Conservation (phyloP, 2,888 invertebrate genomes). For the Cetonia aurata region DNA sequence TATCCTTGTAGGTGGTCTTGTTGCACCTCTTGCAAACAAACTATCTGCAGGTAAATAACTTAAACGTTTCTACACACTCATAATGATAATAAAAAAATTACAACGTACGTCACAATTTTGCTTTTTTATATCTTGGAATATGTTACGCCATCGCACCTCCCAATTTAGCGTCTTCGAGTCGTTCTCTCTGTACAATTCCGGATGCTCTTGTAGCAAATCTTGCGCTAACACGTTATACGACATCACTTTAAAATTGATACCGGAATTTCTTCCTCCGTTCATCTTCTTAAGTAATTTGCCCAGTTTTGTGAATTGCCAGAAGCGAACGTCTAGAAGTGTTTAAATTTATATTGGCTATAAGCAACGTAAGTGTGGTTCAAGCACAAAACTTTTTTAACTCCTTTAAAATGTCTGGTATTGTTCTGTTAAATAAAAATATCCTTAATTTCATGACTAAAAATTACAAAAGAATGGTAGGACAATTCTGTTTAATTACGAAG, state of each 20-base stretch:
- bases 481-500: too few species aligned
- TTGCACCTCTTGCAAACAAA: constrained; percentile 94
- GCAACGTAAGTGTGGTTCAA: too few species aligned
- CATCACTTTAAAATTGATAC: constrained; percentile 76
- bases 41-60: constrained; percentile 71
- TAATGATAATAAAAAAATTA: background rate
- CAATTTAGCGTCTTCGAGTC: constrained; percentile 74
- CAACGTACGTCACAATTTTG: constrained; percentile 73
- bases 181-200: constrained; percentile 78
- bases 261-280: constrained; percentile 48
- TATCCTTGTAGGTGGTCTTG: constrained; percentile 70
- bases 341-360: too few species aligned
- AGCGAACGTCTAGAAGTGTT: constrained; percentile 32
- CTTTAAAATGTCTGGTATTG: too few species aligned
- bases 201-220: constrained; percentile 79
- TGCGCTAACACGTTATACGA: constrained; percentile 94
- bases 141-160: constrained; percentile 73
- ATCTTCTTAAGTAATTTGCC: constrained; percentile 45
- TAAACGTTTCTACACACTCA: constrained; percentile 9
- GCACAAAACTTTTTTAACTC: too few species aligned
- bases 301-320: constrained; percentile 47
- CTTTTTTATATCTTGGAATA: constrained; percentile 72
- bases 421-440: too few species aligned
- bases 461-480: too few species aligned
- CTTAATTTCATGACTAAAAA: too few species aligned